Evolutionary conservation across 2,888 invertebrate species (phyloP), one percentile per base, ranked within the genome.

Genomic region (Mechanitis mazaeus): DNA sequence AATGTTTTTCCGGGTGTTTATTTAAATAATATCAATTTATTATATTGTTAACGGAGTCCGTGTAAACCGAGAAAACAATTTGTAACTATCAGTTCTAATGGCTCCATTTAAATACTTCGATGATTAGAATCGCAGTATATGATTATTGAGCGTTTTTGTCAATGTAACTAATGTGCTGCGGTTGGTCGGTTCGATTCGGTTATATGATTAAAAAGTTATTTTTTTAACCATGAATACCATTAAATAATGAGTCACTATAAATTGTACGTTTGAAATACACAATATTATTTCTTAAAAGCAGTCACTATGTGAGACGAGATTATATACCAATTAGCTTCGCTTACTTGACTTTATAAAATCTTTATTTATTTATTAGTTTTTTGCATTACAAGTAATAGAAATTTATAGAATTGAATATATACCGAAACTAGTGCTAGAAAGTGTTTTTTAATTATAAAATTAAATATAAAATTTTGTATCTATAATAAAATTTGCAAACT

Each of bases 11-110:
- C 42, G 42, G 42, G 11, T 42, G 42, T 58, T 58, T 50, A 53
- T 58, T 58, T 31, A 53, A 53, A 58, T 31, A 53, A 53, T 58
- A 28, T 35, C 55, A 54, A 59, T 50, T 35, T 59, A 46, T 58
- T 55, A 56, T 58, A 59, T 53, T 56, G 35, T 53, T 61, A 64
- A 64, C 54, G 46, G 60, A 62, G 59, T 62, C 64, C 58, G 53
- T 45, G 58, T 47, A 64, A 55, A 61, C 59, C 59, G 67, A 60
- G 63, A 58, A 59, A 61, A 50, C 80, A 79, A 86, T 87, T 87
- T 86, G 86, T 87, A 74, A 83, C 85, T 85, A 85, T 86, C 87
- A 84, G 82, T 83, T 84, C 85, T 87, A 86, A 87, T 87, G 83
- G 81, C 79, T 75, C 79, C 81, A 84, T 86, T 84, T 84, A 83